Evolutionary conservation across 2,113 vertebrate species (phyloP).

Genomic region (Pleuronectes platessa): DNA sequence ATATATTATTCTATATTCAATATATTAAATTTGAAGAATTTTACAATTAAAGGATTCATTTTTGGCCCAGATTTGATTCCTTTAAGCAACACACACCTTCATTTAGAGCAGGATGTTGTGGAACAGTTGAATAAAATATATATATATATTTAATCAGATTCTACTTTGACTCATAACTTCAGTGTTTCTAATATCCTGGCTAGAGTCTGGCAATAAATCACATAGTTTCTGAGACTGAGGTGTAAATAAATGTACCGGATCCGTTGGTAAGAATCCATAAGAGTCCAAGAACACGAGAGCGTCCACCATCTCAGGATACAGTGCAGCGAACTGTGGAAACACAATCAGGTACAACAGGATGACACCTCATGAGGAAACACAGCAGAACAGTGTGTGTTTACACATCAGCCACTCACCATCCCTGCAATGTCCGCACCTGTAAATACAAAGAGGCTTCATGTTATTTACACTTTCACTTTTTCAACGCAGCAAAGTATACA

Average conservation of each 20-base stretch:
- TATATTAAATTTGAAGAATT: too few relatives aligned
- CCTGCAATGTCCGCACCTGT: constrained; percentile 8
- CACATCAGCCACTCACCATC: background rate
- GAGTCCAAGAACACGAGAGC: constrained; percentile 10
- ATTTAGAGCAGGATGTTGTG: too few relatives aligned
- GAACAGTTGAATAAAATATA: too few relatives aligned
- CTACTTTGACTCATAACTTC: background rate
- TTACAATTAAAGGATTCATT: too few relatives aligned
- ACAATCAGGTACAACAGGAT: background rate
- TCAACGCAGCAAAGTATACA: background rate
- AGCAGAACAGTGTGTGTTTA: background rate
- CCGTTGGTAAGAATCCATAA: background rate
- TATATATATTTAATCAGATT: too few relatives aligned
- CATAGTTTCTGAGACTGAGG: too few relatives aligned
- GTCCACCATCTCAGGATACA: constrained; percentile 27
- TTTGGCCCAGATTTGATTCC: too few relatives aligned
- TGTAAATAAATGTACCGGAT: background rate
- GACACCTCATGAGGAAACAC: background rate
- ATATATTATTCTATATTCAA: too few relatives aligned
- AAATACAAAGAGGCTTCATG: background rate
- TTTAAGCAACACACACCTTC: too few relatives aligned
- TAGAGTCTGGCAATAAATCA: background rate
- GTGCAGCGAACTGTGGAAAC: constrained; percentile 26
- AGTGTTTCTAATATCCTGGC: background rate
- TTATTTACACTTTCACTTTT: constrained; percentile 1